Percentiles rank a stretch among this genome's conserved stretches.
phyloP scores from a whole-genome alignment of 2,888 invertebrate species.

The Hoplodrina blanda region DNA sequence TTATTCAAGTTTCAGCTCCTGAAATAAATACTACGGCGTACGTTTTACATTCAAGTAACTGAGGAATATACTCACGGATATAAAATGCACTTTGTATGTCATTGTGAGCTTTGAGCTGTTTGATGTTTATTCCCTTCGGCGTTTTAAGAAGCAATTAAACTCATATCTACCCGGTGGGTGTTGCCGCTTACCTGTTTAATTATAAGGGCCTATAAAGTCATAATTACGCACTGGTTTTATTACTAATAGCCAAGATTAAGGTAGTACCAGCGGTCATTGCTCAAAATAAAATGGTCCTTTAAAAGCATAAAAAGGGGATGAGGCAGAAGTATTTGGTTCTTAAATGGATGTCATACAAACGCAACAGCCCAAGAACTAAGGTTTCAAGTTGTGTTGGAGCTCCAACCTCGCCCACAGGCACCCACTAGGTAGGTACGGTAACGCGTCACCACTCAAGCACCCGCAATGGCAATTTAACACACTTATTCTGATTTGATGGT shows the following conservation, averaged over 20 bases:
- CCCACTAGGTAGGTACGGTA: not conserved
- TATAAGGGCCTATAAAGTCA: not conserved
- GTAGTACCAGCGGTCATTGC: not conserved
- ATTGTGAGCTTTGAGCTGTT: not conserved
- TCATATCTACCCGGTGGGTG: not conserved
- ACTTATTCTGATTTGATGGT: not conserved
- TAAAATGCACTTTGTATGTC: not conserved
- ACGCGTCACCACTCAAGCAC: not conserved
- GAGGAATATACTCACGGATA: not conserved
- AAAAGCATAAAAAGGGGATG: not conserved
- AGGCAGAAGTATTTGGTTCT: not conserved
- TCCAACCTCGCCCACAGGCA: not conserved
- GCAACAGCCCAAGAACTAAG: not conserved
- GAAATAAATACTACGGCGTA: not conserved
- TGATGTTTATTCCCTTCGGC: not conserved
- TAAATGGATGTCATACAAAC: not conserved
- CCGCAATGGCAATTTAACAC: not conserved
- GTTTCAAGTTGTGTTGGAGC: not conserved
- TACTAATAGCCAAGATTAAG: not conserved
- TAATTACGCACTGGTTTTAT: not conserved
- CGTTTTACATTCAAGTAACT: not conserved
- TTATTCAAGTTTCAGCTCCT: slow-evolving; percentile 17
- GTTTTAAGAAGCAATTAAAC: slow-evolving; percentile 9
- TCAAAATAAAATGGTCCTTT: not conserved
- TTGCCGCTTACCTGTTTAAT: slow-evolving; percentile 7